Evolutionary conservation across 2,888 invertebrate species (phyloP).

Genomic region (Diogma glabrata): DNA sequence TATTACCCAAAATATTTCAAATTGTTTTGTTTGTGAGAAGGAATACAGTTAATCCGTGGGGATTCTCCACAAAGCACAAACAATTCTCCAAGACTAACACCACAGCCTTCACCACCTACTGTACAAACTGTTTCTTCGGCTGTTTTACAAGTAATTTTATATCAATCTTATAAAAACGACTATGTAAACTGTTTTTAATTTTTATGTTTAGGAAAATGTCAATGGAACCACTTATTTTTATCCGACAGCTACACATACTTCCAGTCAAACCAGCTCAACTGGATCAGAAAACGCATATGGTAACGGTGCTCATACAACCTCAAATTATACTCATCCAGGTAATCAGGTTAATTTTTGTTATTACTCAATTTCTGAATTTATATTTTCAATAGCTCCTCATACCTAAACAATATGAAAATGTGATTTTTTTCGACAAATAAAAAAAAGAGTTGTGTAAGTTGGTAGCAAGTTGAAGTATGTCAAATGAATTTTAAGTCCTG

Average conservation of each 20-base stretch:
- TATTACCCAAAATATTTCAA: background rate
- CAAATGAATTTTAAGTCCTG: no score
- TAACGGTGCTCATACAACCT: slow-evolving; percentile 9
- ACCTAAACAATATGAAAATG: background rate
- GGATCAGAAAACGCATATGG: slow-evolving; percentile 29
- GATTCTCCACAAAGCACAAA: slow-evolving; percentile 33
- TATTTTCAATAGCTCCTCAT: no score
- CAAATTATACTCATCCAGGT: slow-evolving; percentile 25
- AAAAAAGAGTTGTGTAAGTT: no score
- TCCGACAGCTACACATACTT: slow-evolving; percentile 46
- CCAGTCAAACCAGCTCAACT: slow-evolving; percentile 32
- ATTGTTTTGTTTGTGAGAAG: background rate
- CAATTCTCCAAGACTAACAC: slow-evolving; percentile 38
- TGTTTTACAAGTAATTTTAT: slow-evolving; percentile 32
- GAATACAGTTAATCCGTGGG: slow-evolving; percentile 15
- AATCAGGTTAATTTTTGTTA: no score
- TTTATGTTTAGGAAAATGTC: slow-evolving; percentile 62
- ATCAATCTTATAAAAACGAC: background rate
- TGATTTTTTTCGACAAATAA: no score
- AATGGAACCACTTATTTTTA: slow-evolving; percentile 95
- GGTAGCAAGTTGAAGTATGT: no score
- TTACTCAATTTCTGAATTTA: no score
- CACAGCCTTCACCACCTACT: slow-evolving; percentile 39
- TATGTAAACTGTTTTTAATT: background rate
- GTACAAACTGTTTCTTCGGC: slow-evolving; percentile 30